Evolutionary conservation across 1,140 invertebrate genomes (phyloP), one percentile per base, ranked within the genome.

Genomic region (Thalassaphorura encarpata): DNA sequence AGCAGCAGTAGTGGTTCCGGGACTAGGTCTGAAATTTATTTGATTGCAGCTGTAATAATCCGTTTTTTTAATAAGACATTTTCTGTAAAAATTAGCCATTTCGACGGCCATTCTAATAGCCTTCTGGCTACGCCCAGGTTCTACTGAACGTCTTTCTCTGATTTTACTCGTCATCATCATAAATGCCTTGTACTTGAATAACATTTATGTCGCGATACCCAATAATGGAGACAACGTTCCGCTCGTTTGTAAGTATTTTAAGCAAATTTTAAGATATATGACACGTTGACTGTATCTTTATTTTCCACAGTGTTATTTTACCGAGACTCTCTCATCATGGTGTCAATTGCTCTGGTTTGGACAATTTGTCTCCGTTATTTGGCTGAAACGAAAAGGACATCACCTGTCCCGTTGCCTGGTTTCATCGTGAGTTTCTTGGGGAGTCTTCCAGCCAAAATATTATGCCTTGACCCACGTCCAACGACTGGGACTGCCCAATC

Each of bases 381-480:
- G 23, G 63, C 63, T 24, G 55, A 45, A 13, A 43, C 60, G 2
- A 65, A 56, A 23, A 27, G 63, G 39, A 52, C 57, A 13, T 62
- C 63, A 6, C 60, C 60, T 16, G 63, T 65, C 16, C 63, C 63
- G n/a, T 23, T 65, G 11, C 63, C 63, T 2, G 42, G 52, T 24
- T 51, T 62, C 40, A 53, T 65, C 23, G 36, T 46, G 36, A 28
- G n/a, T 8, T 65, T 62, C 39, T 19, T 65, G 33, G 42, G 46
- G 1, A 62, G 60, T 45, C 23, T 27, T 33, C 49, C 58, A 3
- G 57, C 60, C 8, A 65, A 62, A 54, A 48, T 60, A 16, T 24
- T 65, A n/a, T 65, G 63, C 36, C 33, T 65, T 40, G 63, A 65
- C 29, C 63, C 63, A 6, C 19, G 60, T 29, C 63, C 63, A 42